Conservation (phyloP, 2,797 vertebrate genomes). For the Pteropus rufus region DNA sequence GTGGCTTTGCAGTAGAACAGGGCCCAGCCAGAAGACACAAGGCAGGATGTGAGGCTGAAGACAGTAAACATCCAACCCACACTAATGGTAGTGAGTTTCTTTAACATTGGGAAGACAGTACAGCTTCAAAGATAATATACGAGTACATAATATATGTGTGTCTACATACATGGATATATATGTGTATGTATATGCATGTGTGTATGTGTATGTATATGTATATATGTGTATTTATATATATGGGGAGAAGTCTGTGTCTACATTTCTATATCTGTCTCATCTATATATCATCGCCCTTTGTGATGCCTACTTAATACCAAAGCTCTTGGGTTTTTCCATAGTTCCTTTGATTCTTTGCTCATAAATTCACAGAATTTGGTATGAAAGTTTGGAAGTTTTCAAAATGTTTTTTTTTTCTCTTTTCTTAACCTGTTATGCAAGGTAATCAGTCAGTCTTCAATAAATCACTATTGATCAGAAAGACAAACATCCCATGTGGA, state of each 20-base stretch:
- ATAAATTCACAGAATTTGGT: neutral
- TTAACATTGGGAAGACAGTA: neutral
- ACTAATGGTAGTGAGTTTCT: neutral
- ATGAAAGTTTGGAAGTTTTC: neutral
- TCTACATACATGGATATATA: fast-evolving
- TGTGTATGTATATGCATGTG: neutral
- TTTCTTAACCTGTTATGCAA: neutral
- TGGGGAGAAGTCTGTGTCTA: neutral
- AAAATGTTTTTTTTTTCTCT: neutral
- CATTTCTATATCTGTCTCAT: neutral
- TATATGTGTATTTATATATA: neutral
- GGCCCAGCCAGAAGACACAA: neutral
- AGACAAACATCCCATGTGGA: neutral
- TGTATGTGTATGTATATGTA: too few species aligned
- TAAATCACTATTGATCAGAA: conserved; percentile 19
- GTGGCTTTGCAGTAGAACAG: neutral
- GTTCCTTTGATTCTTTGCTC: neutral
- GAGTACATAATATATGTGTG: neutral
- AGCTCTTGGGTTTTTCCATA: neutral
- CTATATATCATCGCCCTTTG: neutral
- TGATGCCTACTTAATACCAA: neutral
- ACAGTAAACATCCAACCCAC: neutral
- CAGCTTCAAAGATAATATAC: neutral
- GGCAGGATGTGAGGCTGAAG: neutral
- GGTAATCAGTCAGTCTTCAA: neutral